Evolutionary conservation across 2,888 invertebrate genomes (phyloP), one percentile per base, ranked within the genome.

Genomic region (Neocrepidodera transversa): DNA sequence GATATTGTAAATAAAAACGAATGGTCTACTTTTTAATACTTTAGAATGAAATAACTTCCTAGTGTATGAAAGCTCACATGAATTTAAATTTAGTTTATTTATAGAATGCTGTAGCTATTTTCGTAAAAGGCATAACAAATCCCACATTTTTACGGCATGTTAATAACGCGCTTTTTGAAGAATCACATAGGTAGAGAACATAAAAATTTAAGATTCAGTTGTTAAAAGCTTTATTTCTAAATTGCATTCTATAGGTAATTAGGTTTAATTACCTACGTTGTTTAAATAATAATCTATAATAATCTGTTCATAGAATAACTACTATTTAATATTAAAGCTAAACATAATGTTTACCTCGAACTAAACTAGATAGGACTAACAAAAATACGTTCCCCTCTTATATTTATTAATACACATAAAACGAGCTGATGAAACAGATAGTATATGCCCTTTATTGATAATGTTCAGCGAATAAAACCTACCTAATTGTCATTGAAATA

Each of bases 41-140:
- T 48, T 55, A 55, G 61, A 64, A 68, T 65, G 65, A 66, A 69
- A 63, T 67, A 67, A 69, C 70, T 72, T 71, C 72, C 73, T 72
- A 69, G 65, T 69, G 67, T 60, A 64, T 67, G 13, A 57, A 51
- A 50, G 70, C 71, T 71, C 59, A 68, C 68, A 68, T 69, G 68
- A 68, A 67, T 69, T 68, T 70, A 65, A 67, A 69, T 71, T 70
- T 65, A 40, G 65, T 60, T 61, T 72, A 71, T 73, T 73, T 73
- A 69, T 72, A 70, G 71, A 66, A 45, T 51, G 62, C 63, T 60
- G 64, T 53, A 62, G 68, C 70, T 74, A 73, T 74, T 74, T 71
- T 71, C 63, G 70, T 68, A 56, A 63, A 65, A 70, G 70, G 68
- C 69, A 68, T 68, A 71, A 72, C 69, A 72, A 71, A 72, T 68